phyloP scores from a whole-genome alignment of 2,888 invertebrate species.

The Pristionchus mayeri region DNA sequence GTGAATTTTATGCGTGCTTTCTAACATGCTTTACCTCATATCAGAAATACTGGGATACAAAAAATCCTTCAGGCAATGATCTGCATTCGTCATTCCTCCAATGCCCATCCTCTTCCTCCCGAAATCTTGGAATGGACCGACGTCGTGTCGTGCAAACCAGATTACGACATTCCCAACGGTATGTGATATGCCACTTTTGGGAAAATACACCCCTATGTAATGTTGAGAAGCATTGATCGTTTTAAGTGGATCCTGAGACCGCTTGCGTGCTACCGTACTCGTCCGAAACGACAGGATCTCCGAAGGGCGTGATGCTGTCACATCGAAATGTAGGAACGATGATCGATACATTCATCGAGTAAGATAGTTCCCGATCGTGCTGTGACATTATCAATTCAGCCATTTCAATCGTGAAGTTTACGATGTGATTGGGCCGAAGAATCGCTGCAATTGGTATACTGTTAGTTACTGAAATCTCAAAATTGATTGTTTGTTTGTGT shows the following conservation, averaged over 20 bases:
- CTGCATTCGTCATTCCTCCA: not conserved
- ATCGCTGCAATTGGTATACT: conserved; percentile 73
- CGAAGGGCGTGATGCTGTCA: conserved; percentile 86
- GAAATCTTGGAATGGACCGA: conserved; percentile 26
- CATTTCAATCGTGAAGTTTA: not conserved
- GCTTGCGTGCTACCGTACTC: conserved; percentile 68
- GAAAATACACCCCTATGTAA: no score
- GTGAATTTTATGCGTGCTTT: no score
- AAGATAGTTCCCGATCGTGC: conserved; percentile 25
- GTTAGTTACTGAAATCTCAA: conserved; percentile 56
- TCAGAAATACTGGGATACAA: no score
- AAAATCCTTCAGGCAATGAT: conserved; percentile 31
- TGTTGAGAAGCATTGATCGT: not conserved
- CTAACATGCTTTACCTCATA: no score
- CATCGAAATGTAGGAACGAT: conserved; percentile 83
- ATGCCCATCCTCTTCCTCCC: not conserved
- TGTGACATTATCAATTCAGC: not conserved
- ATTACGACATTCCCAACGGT: not conserved
- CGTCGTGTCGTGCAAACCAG: not conserved
- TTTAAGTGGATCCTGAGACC: not conserved
- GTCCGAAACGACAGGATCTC: conserved; percentile 86
- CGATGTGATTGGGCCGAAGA: conserved; percentile 50
- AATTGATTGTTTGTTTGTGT: no score
- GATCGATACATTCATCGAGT: conserved; percentile 55
- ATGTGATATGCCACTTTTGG: no score